Conservation (phyloP, 2,888 invertebrate genomes). For the Aromia moschata region DNA sequence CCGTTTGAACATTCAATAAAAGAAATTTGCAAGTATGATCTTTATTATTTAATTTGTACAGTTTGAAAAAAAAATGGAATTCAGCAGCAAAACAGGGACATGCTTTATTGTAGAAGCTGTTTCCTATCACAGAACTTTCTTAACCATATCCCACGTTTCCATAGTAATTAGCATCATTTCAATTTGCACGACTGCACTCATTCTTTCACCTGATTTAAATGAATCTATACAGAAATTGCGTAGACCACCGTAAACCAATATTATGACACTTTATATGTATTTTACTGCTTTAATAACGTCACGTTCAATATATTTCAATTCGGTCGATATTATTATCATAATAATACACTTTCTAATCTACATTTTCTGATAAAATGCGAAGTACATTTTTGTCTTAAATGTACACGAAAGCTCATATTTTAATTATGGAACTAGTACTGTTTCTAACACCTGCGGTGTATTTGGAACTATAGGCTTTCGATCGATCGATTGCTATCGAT, state of each 20-base stretch:
- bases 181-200: no score
- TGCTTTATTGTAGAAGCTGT: no score
- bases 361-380: constrained; percentile 3
- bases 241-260: constrained; percentile 3
- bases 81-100: no score
- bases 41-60: no score
- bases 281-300: neutral
- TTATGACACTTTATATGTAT: constrained; percentile 11
- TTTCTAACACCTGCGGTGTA: neutral
- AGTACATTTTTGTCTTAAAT: neutral
- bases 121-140: no score
- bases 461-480: no score
- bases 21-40: no score
- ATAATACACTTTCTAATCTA: constrained; percentile 20
- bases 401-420: constrained; percentile 1
- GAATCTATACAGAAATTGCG: neutral
- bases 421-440: neutral
- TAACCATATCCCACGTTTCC: no score
- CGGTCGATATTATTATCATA: constrained; percentile 1
- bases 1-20: no score
- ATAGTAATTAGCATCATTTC: no score
- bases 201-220: neutral
- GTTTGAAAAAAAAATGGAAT: no score
- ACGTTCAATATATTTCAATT: constrained; percentile 5
- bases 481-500: neutral